A percentile compares a stretch with the other conserved stretches of the same genome.
Evolutionary conservation across 1,140 invertebrate species (phyloP).

Genomic region (fruit fly (Drosophila melanogaster)): Release_6_plus_ISO1_MT NT_033777.3:19874001-19874500

Average conservation of each 20-base stretch:
- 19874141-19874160: background rate
- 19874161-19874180: background rate
- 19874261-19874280: conserved; percentile 86
- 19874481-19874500: conserved; percentile 4
- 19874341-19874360: conserved; percentile 78
- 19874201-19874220: conserved; percentile 86
- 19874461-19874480: conserved; percentile 58
- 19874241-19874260: conserved; percentile 86
- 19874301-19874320: background rate
- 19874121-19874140: conserved; percentile 32
- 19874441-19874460: conserved; percentile 29
- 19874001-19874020: conserved; percentile 22
- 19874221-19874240: conserved; percentile 86
- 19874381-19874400: conserved; percentile 80
- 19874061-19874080: conserved; percentile 24
- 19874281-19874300: conserved; percentile 81
- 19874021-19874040: conserved; percentile 17
- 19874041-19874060: conserved; percentile 54
- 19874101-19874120: conserved; percentile 9
- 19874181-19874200: conserved; percentile 42
- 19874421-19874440: conserved; percentile 56
- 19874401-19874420: conserved; percentile 80
- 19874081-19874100: conserved; percentile 45
- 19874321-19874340: background rate
- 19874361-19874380: conserved; percentile 74